Percentiles rank a stretch among this genome's conserved stretches.
Conservation (phyloP, 2,113 vertebrate species). For the Ailurus styani region DNA sequence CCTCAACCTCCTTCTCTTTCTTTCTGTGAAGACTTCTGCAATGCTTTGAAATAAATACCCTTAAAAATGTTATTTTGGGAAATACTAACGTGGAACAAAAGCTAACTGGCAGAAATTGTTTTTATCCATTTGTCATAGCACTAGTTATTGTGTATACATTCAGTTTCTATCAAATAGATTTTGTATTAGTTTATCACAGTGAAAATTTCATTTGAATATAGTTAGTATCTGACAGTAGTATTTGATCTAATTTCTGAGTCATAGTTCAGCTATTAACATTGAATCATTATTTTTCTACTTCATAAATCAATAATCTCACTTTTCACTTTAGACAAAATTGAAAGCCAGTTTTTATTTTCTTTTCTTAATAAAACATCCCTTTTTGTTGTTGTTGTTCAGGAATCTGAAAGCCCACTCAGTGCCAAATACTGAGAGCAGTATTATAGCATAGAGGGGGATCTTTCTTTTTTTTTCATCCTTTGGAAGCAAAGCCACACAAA, state of each 20-base stretch:
- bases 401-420: slow-evolving; percentile 32
- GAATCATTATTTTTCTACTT: not conserved
- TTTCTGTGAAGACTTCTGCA: not conserved
- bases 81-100: not conserved
- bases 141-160: not conserved
- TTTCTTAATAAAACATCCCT: not conserved
- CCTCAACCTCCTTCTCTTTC: not conserved
- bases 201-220: not conserved
- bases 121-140: not conserved
- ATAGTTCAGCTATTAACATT: not conserved
- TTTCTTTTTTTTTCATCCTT: slow-evolving; percentile 35
- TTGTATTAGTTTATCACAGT: not conserved
- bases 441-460: not conserved
- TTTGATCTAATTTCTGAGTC: not conserved
- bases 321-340: slow-evolving; percentile 1
- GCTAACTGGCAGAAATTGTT: not conserved
- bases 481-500: slow-evolving; percentile 61
- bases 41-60: not conserved
- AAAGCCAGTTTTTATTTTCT: not conserved
- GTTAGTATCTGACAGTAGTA: not conserved
- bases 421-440: not conserved
- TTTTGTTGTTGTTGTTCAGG: not conserved
- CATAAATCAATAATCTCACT: slow-evolving; percentile 10
- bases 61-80: not conserved
- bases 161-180: not conserved